Percentiles rank a stretch among this genome's conserved stretches.
Evolutionary conservation across 1,140 invertebrate genomes (phyloP).

Genomic region (Cotesia typhae): DNA sequence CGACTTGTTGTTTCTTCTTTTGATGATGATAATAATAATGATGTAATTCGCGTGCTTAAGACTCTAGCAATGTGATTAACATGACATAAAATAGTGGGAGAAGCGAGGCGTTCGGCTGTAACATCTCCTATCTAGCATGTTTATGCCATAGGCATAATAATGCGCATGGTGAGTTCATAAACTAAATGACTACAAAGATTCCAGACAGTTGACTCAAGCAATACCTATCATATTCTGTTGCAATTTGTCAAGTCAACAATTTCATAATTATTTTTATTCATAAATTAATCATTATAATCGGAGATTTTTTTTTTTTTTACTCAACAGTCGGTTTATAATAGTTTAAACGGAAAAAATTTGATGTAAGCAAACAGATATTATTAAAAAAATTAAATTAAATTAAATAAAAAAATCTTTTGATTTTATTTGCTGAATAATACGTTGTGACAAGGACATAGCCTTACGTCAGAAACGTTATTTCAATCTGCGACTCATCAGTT

Average conservation of each 20-base stretch:
- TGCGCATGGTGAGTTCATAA: conserved; percentile 61
- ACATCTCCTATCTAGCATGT: conserved; percentile 18
- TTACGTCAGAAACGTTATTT: not conserved
- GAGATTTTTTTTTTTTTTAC: conserved; percentile 5
- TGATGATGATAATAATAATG: conserved; percentile 48
- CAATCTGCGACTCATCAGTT: conserved; percentile 2
- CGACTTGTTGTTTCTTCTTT: conserved; percentile 44
- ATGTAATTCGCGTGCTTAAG: conserved; percentile 45
- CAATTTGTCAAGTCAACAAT: not conserved
- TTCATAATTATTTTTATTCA: conserved; percentile 16
- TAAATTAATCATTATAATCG: too few species aligned
- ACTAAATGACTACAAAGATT: conserved; percentile 61
- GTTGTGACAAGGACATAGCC: not conserved
- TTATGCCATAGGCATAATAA: conserved; percentile 60
- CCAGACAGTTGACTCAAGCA: conserved; percentile 58
- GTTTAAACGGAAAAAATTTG: too few species aligned
- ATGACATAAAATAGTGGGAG: conserved; percentile 38
- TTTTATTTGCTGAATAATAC: too few species aligned
- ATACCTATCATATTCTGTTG: conserved; percentile 17
- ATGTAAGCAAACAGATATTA: too few species aligned
- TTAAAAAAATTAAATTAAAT: too few species aligned
- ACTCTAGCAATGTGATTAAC: conserved; percentile 38
- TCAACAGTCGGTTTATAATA: not conserved
- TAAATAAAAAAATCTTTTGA: too few species aligned
- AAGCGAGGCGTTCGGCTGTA: conserved; percentile 44